Conservation (phyloP, 2,113 vertebrate species). For the Pteronura brasiliensis region DNA sequence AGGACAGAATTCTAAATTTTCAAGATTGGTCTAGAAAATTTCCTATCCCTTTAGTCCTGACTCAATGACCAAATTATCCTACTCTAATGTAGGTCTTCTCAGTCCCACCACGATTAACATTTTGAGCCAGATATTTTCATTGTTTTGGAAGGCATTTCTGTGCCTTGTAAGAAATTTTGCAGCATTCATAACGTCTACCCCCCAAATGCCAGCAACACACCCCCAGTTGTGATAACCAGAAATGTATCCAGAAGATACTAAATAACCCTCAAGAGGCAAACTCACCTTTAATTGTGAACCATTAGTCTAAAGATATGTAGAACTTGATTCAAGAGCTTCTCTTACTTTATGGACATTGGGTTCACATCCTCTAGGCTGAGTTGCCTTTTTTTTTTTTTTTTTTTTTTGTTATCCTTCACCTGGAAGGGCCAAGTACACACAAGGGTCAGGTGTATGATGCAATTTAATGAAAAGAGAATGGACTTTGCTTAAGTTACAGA, state of each 20-base stretch:
- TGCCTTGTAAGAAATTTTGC: background rate
- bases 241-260: background rate
- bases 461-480: slow-evolving; percentile 8
- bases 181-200: background rate
- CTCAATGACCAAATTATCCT: background rate
- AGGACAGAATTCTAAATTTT: background rate
- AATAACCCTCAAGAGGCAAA: background rate
- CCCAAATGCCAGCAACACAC: background rate
- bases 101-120: background rate
- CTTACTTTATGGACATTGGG: background rate
- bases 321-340: background rate
- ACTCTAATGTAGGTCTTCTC: background rate
- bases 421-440: background rate
- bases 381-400: background rate
- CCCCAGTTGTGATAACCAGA: background rate
- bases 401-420: background rate
- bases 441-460: background rate
- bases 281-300: background rate
- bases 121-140: background rate
- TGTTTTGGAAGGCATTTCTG: background rate
- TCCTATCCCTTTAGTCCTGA: background rate
- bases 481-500: background rate
- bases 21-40: background rate
- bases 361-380: background rate
- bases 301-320: background rate